These are phyloP conservation scores for Salvelinus fontinalis DNA, from an alignment of 2,113 vertebrate genomes.

Conservation along the genomic window DNA sequence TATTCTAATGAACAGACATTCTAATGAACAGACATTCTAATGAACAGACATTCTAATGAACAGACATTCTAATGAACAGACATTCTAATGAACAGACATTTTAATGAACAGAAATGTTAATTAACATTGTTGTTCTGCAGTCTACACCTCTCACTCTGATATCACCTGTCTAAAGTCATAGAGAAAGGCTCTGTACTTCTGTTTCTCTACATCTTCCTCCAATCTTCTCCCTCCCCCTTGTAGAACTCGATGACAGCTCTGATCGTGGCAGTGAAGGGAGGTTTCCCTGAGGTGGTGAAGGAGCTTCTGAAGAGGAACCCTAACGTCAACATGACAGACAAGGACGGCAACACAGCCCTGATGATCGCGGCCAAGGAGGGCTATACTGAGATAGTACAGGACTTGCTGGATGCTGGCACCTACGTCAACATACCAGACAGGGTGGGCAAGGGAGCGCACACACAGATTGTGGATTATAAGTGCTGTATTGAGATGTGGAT, in stretches of 20 bases:
- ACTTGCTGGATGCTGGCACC: conserved; percentile 93
- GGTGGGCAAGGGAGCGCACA: conserved; percentile 67
- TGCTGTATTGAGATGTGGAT: not conserved
- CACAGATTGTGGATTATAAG: not conserved
- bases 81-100: not conserved
- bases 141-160: not conserved
- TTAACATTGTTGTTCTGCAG: too few relatives aligned
- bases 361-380: conserved; percentile 97
- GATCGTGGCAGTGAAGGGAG: conserved; percentile 93
- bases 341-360: conserved; percentile 96
- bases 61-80: not conserved
- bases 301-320: conserved; percentile 96
- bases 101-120: too few relatives aligned
- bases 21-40: not conserved
- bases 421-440: conserved; percentile 97
- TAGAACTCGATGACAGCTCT: conserved; percentile 98
- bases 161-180: not conserved
- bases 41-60: not conserved
- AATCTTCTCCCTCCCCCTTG: not conserved
- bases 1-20: not conserved
- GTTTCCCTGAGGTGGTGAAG: conserved; percentile 92
- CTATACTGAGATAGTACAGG: conserved; percentile 94
- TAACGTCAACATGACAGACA: conserved; percentile 96
- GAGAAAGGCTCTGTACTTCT: not conserved
- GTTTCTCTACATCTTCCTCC: not conserved